Base-by-base conservation (phyloP, 2,888 invertebrate genomes). In the Cybosia mesomella region DNA sequence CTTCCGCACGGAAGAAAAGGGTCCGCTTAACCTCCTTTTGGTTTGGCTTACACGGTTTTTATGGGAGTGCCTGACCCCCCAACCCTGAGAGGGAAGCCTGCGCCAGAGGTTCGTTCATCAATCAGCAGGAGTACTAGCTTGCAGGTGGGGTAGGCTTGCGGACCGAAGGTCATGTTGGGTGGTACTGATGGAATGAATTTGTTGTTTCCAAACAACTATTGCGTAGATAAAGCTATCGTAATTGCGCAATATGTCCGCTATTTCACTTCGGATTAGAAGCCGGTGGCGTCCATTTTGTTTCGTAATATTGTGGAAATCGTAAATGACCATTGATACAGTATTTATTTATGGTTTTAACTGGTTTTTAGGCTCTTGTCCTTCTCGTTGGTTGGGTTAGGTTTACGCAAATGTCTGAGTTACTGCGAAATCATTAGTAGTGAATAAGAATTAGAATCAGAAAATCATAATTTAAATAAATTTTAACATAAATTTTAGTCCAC, bases 191-290 rank as follows among this genome's bases (percentile, higher is more conserved):
- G 1, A 59, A 59, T 21, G 7, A 39, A 18, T 34, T 4, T 34
- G 36, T 24, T 13, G 28, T 61, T 49, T 61, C 43, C 28, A 28
- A 61, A n/a, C n/a, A 9, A 28, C n/a, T 43, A n/a, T 43, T 22
- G 49, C 61, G 61, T 32, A 43, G 28, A 36, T 49, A 49, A 49
- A 49, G 11, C 22, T 55, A 55, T 54, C 54, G 3, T 5, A 11
- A 24, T 61, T 61, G 18, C 28, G 49, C 28, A 61, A 61, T 13
- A 10, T 61, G 43, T 61, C 61, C 61, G 61, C 61, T 61, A 18
- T 49, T 61, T 61, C 43, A 24, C 18, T 28, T 49, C 24, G 49
- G 49, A 43, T 28, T 49, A 24, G 21, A 13, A 13, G 10, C 13
- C n/a, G n/a, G n/a, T 24, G 5, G 24, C 10, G n/a, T 13, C 43